Evolutionary conservation across 30 jellyfish, hydroid and myxozoan species (phyloP).

Genomic region (Cassiopea xamachana): DNA sequence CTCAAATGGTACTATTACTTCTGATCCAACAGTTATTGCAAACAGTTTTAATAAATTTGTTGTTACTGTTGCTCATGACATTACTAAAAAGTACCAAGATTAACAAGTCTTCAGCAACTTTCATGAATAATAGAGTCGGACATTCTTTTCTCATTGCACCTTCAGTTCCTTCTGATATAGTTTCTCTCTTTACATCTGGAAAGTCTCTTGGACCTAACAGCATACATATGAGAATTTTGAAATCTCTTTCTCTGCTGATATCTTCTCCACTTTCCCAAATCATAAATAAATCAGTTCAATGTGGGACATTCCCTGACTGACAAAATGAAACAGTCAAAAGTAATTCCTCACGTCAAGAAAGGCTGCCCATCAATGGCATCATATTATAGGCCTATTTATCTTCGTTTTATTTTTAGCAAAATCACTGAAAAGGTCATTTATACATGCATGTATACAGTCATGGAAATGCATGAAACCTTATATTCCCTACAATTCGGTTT

Average conservation of each 20-base stretch:
- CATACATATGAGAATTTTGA: constrained; percentile 39
- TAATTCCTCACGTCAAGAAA: constrained; percentile 41
- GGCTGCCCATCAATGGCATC: constrained; percentile 33
- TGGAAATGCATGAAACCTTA: constrained; percentile 32
- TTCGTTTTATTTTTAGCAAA: constrained; percentile 19
- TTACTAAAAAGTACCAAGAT: constrained; percentile 23
- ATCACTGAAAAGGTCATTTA: constrained; percentile 43
- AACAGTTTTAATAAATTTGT: constrained; percentile 6
- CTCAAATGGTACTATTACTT: constrained; percentile 16
- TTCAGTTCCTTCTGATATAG: constrained; percentile 27
- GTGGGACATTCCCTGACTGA: constrained; percentile 56
- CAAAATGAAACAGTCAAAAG: constrained; percentile 25
- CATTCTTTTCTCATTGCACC: constrained; percentile 37
- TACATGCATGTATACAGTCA: constrained; percentile 10
- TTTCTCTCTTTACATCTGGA: constrained; percentile 8
- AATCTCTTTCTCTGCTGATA: constrained; percentile 3
- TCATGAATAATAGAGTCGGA: constrained; percentile 14
- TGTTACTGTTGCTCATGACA: constrained; percentile 20
- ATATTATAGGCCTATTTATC: constrained; percentile 41
- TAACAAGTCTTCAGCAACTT: constrained; percentile 9
- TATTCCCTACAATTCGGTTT: constrained; percentile 31
- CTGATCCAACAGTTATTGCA: constrained; percentile 36
- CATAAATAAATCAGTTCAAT: constrained; percentile 37
- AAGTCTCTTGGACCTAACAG: constrained; percentile 56
- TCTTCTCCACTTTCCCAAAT: constrained; percentile 45